A percentile compares a stretch with the other conserved stretches of the same genome.
These are phyloP conservation scores for Bedellia somnulentella DNA, from an alignment of 2,888 invertebrate genomes.

Conservation along the genomic window DNA sequence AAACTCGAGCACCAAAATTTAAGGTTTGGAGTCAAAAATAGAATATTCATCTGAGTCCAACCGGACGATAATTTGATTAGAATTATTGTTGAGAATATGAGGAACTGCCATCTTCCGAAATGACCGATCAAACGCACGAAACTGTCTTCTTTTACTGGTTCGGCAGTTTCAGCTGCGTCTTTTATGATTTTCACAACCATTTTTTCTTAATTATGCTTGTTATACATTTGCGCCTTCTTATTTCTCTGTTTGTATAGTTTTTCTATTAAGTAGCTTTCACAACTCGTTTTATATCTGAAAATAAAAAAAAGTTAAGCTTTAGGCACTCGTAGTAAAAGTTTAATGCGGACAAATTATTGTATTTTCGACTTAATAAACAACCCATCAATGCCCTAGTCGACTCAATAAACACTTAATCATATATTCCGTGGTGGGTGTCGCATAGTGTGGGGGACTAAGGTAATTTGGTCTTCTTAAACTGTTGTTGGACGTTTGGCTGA, in stretches of 20 bases:
- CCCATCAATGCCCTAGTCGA: too few species aligned
- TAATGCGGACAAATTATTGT: too few species aligned
- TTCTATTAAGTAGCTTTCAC: neutral
- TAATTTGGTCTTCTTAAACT: too few species aligned
- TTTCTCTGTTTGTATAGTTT: neutral
- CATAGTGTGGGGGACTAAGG: too few species aligned
- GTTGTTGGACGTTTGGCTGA: too few species aligned
- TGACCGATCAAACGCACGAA: conserved; percentile 34
- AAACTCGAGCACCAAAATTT: conserved; percentile 50
- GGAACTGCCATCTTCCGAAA: conserved; percentile 71
- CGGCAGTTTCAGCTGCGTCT: neutral
- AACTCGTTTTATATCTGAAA: too few species aligned
- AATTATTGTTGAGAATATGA: conserved; percentile 66
- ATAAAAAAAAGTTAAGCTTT: too few species aligned
- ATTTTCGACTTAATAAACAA: too few species aligned
- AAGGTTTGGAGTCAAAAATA: conserved; percentile 68
- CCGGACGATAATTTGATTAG: conserved; percentile 74
- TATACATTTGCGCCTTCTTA: neutral
- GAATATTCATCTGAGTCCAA: conserved; percentile 75
- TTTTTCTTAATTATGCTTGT: neutral
- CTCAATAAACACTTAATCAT: too few species aligned
- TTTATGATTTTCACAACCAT: neutral
- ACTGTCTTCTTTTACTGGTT: conserved; percentile 24
- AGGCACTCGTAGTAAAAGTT: too few species aligned
- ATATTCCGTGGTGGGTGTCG: too few species aligned